A percentile compares a stretch with the other conserved stretches of the same genome.
Conservation (phyloP, 2,797 vertebrate genomes). For the Neosilurus mollespiculum region DNA sequence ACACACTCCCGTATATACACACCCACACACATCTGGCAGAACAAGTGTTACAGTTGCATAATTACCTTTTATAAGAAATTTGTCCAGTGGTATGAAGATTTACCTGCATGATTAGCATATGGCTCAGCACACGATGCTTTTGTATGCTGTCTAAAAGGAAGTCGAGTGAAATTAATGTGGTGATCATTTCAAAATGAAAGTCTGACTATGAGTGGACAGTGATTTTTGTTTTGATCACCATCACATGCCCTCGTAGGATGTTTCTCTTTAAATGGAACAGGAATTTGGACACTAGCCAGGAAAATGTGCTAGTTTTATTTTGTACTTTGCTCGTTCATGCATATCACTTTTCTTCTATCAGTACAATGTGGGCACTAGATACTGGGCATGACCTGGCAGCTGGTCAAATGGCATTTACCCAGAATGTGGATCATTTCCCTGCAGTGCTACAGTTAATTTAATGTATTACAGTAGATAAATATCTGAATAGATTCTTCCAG, state of each 20-base stretch:
- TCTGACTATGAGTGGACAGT: background rate
- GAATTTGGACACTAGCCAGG: background rate
- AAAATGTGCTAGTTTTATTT: background rate
- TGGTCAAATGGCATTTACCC: background rate
- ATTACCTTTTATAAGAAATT: background rate
- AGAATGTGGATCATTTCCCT: background rate
- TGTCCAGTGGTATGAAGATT: background rate
- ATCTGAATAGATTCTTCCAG: background rate
- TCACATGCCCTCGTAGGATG: background rate
- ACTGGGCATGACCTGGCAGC: background rate
- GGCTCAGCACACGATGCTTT: background rate
- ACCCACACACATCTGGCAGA: background rate
- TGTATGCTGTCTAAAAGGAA: background rate
- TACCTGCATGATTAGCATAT: background rate
- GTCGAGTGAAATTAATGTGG: background rate
- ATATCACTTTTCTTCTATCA: background rate
- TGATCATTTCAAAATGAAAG: background rate
- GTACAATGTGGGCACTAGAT: background rate
- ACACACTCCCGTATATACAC: background rate
- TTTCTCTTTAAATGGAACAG: background rate
- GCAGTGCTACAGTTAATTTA: background rate
- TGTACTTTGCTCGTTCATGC: constrained; percentile 1
- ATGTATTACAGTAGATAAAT: background rate
- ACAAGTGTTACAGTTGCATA: background rate
- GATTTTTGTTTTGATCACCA: background rate